phyloP scores from a whole-genome alignment of 2,113 vertebrate genomes.

The Dasyornis broadbenti region DNA sequence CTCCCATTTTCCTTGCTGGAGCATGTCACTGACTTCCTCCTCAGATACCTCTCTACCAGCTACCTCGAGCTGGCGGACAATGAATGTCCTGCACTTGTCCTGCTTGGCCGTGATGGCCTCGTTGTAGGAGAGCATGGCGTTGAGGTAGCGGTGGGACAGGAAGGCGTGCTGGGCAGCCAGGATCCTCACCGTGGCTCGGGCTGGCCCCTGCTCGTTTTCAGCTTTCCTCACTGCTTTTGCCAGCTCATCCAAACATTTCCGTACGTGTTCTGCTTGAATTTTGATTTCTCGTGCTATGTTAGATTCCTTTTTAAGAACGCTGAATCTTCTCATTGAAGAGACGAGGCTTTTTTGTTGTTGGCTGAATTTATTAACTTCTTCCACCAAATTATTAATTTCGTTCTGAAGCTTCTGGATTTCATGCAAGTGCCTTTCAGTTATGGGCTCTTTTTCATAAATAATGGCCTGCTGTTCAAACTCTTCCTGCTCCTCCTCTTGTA shows the following conservation, averaged over 20 bases:
- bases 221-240: slow-evolving; percentile 75
- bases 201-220: slow-evolving; percentile 73
- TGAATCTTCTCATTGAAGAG: slow-evolving; percentile 90
- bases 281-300: slow-evolving; percentile 85
- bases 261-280: slow-evolving; percentile 81
- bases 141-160: slow-evolving; percentile 79
- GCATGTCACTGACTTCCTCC: slow-evolving; percentile 88
- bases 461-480: slow-evolving; percentile 80
- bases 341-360: slow-evolving; percentile 86
- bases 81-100: slow-evolving; percentile 89
- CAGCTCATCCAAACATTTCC: slow-evolving; percentile 78
- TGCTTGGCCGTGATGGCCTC: slow-evolving; percentile 84
- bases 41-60: slow-evolving; percentile 84
- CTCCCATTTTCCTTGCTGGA: slow-evolving; percentile 91
- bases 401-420: slow-evolving; percentile 85
- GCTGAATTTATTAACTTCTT: slow-evolving; percentile 81
- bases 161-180: slow-evolving; percentile 79
- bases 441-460: slow-evolving; percentile 87
- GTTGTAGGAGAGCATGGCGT: slow-evolving; percentile 85
- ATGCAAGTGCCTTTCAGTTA: slow-evolving; percentile 82
- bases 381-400: slow-evolving; percentile 78
- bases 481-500: slow-evolving; percentile 60
- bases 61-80: slow-evolving; percentile 89
- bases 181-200: slow-evolving; percentile 78
- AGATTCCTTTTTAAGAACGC: slow-evolving; percentile 90